Evolutionary conservation across 2,888 invertebrate genomes (phyloP), one percentile per base, ranked within the genome.

Genomic region (Orthonevra nobilis): DNA sequence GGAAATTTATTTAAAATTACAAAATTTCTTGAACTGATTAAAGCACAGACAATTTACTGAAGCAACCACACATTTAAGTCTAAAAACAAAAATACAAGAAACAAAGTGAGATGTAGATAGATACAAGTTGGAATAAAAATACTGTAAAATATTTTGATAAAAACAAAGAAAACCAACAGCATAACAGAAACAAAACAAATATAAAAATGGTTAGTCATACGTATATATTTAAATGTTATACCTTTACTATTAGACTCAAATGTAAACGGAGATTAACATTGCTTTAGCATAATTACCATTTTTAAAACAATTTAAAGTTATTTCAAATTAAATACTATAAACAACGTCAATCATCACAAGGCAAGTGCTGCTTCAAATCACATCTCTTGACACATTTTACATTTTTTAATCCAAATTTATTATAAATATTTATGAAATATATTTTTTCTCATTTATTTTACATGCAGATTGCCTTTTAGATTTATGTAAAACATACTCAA

Each of bases 111-210:
- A 40, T 79, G 68, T 73, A 79, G 66, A 79, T 79, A 73, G 61
- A 64, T 34, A 28, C 63, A 64, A 81, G 66, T 46, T 74, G 68
- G 81, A 63, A 74, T 63, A 58, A 81, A 74, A 58, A 58, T 40
- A 81, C 7, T 81, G 81, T 81, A 81, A 81, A 68, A 74, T 81
- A 81, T 69, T 63, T 81, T 81, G 81, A 81, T 81, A 81, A 74
- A 68, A 63, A 32, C 61, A 61, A 52, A 52, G 30, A 40, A 48
- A 28, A 52, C 20, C 28, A 32, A 44, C 12, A 40, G 30, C 32
- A 44, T 38, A 38, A 77, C 23, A 42, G n/a, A 42, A 28, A 23
- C 34, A 44, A 52, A 12, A 26, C 48, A 38, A 1, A 30, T 14
- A 50, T 48, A 36, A 26, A 48, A 36, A 44, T 32, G 42, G 40